These are phyloP conservation scores for Larimichthys crocea DNA, from an alignment of 2,113 vertebrate species.

Conservation along the genomic window DNA sequence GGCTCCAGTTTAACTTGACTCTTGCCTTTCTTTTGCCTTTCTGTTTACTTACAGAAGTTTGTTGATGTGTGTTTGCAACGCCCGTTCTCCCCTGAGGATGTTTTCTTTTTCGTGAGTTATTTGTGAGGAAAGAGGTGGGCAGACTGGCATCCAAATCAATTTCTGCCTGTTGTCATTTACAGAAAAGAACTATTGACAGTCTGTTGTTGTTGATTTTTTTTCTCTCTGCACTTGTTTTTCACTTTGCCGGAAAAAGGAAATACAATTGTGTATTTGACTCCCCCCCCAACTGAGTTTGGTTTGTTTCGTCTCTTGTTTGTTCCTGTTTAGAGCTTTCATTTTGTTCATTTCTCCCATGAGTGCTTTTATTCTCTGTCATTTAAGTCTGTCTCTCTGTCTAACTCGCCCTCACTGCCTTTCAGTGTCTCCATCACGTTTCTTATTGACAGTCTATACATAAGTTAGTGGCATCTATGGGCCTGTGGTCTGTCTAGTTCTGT, in stretches of 20 bases:
- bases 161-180: constrained; percentile 42
- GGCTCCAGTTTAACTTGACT: not conserved
- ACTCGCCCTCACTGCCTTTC: constrained; percentile 2
- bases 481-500: constrained; percentile 8
- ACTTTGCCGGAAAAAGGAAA: constrained; percentile 18
- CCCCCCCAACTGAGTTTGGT: constrained; percentile 20
- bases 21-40: not conserved
- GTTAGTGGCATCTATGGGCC: not conserved
- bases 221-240: constrained; percentile 7
- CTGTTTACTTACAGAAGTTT: constrained; percentile 19
- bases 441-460: not conserved
- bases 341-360: constrained; percentile 7
- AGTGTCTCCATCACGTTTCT: not conserved
- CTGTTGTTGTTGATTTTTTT: constrained; percentile 24
- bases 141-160: constrained; percentile 36
- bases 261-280: constrained; percentile 2
- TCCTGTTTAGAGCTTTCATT: constrained; percentile 26
- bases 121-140: constrained; percentile 16
- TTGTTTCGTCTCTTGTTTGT: constrained; percentile 17
- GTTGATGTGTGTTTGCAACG: not conserved
- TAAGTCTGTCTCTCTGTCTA: not conserved
- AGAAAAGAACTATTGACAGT: constrained; percentile 52
- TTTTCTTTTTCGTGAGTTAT: constrained; percentile 25
- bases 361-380: not conserved
- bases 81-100: not conserved